Percentiles rank a stretch among this genome's conserved stretches.
These are phyloP conservation scores for Scaptomyza pallida DNA, from an alignment of 1,140 invertebrate species.

Conservation along the genomic window DNA sequence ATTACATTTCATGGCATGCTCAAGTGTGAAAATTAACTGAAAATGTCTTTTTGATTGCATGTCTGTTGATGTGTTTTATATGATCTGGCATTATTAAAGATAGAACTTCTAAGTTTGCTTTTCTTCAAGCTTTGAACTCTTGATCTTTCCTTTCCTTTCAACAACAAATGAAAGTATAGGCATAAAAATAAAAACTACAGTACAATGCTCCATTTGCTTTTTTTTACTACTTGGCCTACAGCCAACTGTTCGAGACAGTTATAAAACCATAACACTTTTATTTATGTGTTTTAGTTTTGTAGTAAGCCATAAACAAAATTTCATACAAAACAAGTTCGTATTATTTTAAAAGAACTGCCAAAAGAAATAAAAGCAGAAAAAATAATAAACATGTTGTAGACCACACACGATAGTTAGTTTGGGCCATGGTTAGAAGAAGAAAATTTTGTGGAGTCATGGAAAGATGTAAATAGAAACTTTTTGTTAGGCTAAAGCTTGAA, in stretches of 20 bases:
- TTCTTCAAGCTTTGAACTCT: too few species aligned
- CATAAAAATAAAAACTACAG: neutral
- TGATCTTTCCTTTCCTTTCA: neutral
- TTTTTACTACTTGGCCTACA: neutral
- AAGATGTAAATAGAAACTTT: slow-evolving; percentile 37
- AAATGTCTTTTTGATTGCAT: too few species aligned
- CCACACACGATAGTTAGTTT: slow-evolving; percentile 38
- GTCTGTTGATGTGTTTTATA: neutral
- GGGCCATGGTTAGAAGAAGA: slow-evolving; percentile 14
- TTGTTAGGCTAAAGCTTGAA: slow-evolving; percentile 19
- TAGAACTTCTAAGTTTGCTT: too few species aligned
- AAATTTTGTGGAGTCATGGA: slow-evolving; percentile 33
- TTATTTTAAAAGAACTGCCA: slow-evolving; percentile 32
- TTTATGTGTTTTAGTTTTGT: slow-evolving; percentile 20
- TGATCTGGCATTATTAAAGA: neutral
- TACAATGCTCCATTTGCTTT: neutral
- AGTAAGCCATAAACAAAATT: slow-evolving; percentile 24
- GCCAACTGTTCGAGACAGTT: neutral
- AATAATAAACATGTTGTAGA: slow-evolving; percentile 9
- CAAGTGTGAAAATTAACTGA: slow-evolving; percentile 21
- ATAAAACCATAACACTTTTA: slow-evolving; percentile 1
- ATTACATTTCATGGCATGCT: slow-evolving; percentile 18
- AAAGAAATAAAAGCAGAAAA: slow-evolving; percentile 5
- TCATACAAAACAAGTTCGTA: slow-evolving; percentile 37
- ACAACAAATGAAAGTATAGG: neutral